Conservation (phyloP, 2,888 invertebrate species). For the Cynaeus angustus region DNA sequence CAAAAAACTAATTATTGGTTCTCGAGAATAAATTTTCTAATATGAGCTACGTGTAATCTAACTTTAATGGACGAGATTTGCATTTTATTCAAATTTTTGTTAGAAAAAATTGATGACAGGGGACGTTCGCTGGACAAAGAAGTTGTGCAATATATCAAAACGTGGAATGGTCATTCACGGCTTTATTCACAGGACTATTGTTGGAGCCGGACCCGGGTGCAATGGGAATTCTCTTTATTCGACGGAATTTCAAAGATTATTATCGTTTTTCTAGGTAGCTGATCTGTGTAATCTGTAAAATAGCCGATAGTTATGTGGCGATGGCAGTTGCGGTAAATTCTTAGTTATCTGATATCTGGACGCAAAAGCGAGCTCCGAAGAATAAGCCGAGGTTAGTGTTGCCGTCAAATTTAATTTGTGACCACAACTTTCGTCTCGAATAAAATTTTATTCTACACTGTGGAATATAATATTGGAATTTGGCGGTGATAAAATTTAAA, state of each 20-base stretch:
- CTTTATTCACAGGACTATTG: slow-evolving; percentile 25
- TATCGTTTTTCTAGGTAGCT: slow-evolving; percentile 26
- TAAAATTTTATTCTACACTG: no score
- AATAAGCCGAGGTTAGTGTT: slow-evolving; percentile 2
- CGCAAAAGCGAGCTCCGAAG: not conserved
- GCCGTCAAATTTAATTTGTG: not conserved
- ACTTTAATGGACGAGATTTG: slow-evolving; percentile 27
- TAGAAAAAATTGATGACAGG: slow-evolving; percentile 5
- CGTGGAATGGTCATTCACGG: slow-evolving; percentile 3
- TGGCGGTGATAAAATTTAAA: no score
- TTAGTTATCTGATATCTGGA: slow-evolving; percentile 3
- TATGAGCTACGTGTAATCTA: slow-evolving; percentile 34
- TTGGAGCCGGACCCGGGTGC: slow-evolving; percentile 9
- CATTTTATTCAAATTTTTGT: slow-evolving; percentile 16
- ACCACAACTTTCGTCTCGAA: no score
- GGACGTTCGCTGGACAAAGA: slow-evolving; percentile 11
- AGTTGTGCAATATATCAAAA: slow-evolving; percentile 30
- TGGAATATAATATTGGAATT: no score
- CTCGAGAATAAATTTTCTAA: slow-evolving; percentile 32
- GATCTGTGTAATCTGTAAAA: slow-evolving; percentile 15
- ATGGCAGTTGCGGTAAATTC: slow-evolving; percentile 8
- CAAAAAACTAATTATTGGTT: slow-evolving; percentile 32
- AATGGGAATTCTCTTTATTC: slow-evolving; percentile 20
- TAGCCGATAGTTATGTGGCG: slow-evolving; percentile 8
- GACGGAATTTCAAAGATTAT: slow-evolving; percentile 18